Evolutionary conservation across 1,140 invertebrate genomes (phyloP), one percentile per base, ranked within the genome.

Genomic region (Heterodera carotae): DNA sequence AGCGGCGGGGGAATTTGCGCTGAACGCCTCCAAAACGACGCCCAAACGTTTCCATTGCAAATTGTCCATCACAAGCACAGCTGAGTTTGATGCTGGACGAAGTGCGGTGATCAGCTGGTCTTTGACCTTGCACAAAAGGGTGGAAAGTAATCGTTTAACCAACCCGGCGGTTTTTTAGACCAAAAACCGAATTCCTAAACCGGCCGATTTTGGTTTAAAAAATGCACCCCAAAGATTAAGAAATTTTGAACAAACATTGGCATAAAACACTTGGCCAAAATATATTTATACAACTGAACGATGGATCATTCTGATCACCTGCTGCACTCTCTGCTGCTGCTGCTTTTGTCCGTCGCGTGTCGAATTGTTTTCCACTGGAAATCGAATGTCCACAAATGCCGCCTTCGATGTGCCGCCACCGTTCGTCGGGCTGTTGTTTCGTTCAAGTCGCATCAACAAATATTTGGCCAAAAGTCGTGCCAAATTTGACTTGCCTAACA

Each of bases 401-500:
- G 66, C 64, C 27, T 34, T 34, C 29, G 62, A 12, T 0, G 1
- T 34, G 33, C 18, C 27, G 25, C 27, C 18, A 12, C 18, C 5
- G 29, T 29, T 66, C n/a, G n/a, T n/a, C n/a, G n/a, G n/a, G 27
- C 5, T 64, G 29, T 71, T 66, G 53, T 76, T 64, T 22, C 60
- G 8, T 36, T 66, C 48, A n/a, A 75, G 75, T 81, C 76, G 43
- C 34, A 70, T 71, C 66, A 75, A 33, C 36, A 83, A 71, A 48
- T 81, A 82, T n/a, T 74, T 43, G n/a, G 82, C 77, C 33, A 83
- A 48, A 48, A 76, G 81, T 48, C 80, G 74, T 8, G 83, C 82
- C 33, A 83, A 73, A 70, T 84, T 97, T 5, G 94, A 96, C 88
- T 99, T 99, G 7, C 97, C 96, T 56, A 56, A 18, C 5, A 56